These are phyloP conservation scores for Podarcis lilfordi DNA, from an alignment of 2,797 vertebrate species.

Conservation along the genomic window DNA sequence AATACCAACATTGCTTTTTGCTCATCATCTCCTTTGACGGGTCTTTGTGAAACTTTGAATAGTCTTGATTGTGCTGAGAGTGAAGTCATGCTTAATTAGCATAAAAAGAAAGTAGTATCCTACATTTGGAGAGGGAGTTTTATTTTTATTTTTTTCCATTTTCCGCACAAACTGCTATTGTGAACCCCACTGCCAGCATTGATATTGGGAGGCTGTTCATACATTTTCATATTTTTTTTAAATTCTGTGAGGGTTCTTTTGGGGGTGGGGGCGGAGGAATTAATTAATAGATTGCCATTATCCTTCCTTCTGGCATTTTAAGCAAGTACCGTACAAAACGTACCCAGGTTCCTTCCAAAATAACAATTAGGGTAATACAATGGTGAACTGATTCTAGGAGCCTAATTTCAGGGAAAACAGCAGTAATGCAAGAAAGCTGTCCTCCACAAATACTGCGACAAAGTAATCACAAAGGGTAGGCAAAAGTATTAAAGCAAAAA, in stretches of 20 bases:
- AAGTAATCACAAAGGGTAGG: not conserved
- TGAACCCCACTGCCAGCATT: slow-evolving; percentile 24
- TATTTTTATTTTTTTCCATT: slow-evolving; percentile 27
- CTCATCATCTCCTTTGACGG: slow-evolving; percentile 48
- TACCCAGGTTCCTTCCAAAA: slow-evolving; percentile 25
- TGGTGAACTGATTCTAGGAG: slow-evolving; percentile 10
- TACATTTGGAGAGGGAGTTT: slow-evolving; percentile 25
- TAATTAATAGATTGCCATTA: slow-evolving; percentile 1
- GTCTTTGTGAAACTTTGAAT: slow-evolving; percentile 58
- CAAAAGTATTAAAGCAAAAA: not conserved
- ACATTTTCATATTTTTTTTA: not conserved
- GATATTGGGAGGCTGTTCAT: not conserved
- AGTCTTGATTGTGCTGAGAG: slow-evolving; percentile 54
- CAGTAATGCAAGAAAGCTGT: slow-evolving; percentile 18
- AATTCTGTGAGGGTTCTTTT: slow-evolving; percentile 2
- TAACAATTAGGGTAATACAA: slow-evolving; percentile 12
- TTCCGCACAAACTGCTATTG: slow-evolving; percentile 21
- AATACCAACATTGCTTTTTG: slow-evolving; percentile 27
- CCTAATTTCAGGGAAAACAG: slow-evolving; percentile 10
- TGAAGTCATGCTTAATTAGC: slow-evolving; percentile 43
- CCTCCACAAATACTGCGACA: not conserved
- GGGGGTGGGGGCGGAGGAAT: not conserved
- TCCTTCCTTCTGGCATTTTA: slow-evolving; percentile 9
- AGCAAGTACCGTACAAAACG: not conserved
- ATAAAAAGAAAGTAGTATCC: slow-evolving; percentile 20